Percentiles rank a stretch among this genome's conserved stretches.
Evolutionary conservation across 1,140 invertebrate species (phyloP).

Genomic region (Drosophila kepulauana): DNA sequence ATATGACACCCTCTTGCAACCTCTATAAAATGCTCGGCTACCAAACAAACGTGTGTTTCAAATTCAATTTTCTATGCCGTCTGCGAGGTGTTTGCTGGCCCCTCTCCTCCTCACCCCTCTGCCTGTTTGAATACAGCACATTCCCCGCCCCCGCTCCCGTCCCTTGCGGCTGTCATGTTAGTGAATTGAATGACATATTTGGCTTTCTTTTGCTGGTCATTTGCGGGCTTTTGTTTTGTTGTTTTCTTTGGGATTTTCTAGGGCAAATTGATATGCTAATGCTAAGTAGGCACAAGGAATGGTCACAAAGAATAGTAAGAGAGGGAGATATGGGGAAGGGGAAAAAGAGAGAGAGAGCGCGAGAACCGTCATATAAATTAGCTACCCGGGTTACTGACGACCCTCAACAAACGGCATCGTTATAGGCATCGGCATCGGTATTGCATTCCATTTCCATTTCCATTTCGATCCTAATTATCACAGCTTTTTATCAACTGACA

Average conservation of each 20-base stretch:
- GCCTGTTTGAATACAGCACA: too few relatives aligned
- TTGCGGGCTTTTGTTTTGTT: constrained; percentile 29
- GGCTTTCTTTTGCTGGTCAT: constrained; percentile 44
- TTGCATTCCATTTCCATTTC: constrained; percentile 45
- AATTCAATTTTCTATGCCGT: constrained; percentile 40
- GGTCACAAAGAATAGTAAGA: too few relatives aligned
- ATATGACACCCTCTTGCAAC: too few relatives aligned
- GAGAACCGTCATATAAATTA: constrained; percentile 54
- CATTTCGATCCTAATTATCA: constrained; percentile 69
- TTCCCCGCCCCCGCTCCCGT: neutral
- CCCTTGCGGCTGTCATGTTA: neutral
- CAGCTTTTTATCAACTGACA: constrained; percentile 74
- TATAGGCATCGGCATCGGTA: neutral
- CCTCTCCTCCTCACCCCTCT: neutral
- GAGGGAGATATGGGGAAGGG: too few relatives aligned
- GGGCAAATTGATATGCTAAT: constrained; percentile 79
- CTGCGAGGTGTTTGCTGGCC: neutral
- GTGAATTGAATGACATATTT: constrained; percentile 64
- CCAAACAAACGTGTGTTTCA: constrained; percentile 13
- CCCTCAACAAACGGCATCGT: neutral
- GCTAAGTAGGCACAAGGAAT: constrained; percentile 63
- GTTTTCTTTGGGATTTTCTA: constrained; percentile 32
- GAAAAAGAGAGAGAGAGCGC: neutral
- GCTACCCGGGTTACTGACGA: constrained; percentile 61
- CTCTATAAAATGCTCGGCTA: too few relatives aligned